Conservation (phyloP, 2,797 vertebrate genomes). For the Chaenodraco wilsoni region DNA sequence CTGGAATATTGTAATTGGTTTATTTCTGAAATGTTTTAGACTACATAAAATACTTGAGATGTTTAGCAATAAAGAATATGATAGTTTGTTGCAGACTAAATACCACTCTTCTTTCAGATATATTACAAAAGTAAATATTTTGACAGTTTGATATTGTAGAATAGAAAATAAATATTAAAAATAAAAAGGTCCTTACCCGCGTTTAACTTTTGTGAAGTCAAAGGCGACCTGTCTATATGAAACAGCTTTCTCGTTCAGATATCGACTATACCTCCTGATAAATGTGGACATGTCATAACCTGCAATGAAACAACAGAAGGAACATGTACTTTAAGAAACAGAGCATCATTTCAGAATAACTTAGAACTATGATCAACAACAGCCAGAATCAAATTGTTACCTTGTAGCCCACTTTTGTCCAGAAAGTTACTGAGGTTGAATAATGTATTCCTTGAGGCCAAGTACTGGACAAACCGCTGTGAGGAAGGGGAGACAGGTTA, state of each 20-base stretch:
- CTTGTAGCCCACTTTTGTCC: slow-evolving; percentile 99
- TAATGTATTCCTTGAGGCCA: slow-evolving; percentile 99
- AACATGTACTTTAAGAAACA: not conserved
- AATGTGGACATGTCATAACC: slow-evolving; percentile 99
- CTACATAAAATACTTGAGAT: not conserved
- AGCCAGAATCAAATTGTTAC: slow-evolving; percentile 74
- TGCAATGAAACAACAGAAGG: slow-evolving; percentile 51
- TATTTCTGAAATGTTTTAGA: not conserved
- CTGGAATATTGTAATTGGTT: not conserved
- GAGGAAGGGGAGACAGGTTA: slow-evolving; percentile 31
- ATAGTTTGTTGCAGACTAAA: fast-evolving
- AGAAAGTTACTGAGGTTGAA: slow-evolving; percentile 99
- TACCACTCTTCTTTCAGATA: not conserved
- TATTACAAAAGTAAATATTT: not conserved
- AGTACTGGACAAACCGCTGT: slow-evolving; percentile 98
- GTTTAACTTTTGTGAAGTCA: slow-evolving; percentile 99
- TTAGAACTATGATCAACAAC: not conserved
- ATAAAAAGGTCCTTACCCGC: slow-evolving; percentile 87
- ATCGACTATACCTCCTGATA: slow-evolving; percentile 97
- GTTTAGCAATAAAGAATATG: not conserved
- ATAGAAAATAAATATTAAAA: not conserved
- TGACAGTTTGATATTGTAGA: not conserved
- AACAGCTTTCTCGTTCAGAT: slow-evolving; percentile 98
- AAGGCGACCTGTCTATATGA: slow-evolving; percentile 99
- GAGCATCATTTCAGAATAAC: not conserved